phyloP scores from a whole-genome alignment of 2,888 invertebrate genomes.

The Spisula subtruncata region DNA sequence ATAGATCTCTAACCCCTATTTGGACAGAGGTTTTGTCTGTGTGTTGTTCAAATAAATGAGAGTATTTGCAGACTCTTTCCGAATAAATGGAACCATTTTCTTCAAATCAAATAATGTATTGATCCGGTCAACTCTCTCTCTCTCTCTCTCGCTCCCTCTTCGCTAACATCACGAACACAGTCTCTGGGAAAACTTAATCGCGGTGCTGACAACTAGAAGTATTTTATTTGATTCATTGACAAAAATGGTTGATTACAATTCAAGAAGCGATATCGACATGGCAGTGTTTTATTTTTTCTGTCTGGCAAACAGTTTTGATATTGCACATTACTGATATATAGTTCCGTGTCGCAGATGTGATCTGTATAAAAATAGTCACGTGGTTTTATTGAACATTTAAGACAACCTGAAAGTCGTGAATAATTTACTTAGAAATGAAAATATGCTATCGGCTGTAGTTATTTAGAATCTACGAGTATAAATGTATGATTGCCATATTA shows the following conservation, averaged over 20 bases:
- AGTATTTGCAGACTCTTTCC: background rate
- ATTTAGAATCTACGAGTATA: no score
- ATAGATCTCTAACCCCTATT: background rate
- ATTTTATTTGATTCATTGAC: conserved; percentile 3
- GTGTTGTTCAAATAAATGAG: background rate
- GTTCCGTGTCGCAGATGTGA: background rate
- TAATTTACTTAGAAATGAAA: no score
- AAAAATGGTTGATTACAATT: conserved; percentile 7
- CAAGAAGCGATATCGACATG: background rate
- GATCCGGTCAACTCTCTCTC: background rate
- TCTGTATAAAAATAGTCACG: no score
- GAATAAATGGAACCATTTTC: background rate
- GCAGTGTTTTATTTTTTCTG: background rate
- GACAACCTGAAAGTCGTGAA: no score
- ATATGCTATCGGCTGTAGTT: no score
- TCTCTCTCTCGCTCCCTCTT: background rate
- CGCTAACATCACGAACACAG: background rate
- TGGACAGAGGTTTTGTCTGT: background rate
- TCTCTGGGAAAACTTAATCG: background rate
- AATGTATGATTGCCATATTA: no score
- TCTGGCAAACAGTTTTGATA: background rate
- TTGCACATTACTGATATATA: background rate
- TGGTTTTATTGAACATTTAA: no score
- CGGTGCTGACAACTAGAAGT: background rate
- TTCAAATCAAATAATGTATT: conserved; percentile 1